phyloP scores from a whole-genome alignment of 1,140 invertebrate species.

The Drosophila subpulchrella region DNA sequence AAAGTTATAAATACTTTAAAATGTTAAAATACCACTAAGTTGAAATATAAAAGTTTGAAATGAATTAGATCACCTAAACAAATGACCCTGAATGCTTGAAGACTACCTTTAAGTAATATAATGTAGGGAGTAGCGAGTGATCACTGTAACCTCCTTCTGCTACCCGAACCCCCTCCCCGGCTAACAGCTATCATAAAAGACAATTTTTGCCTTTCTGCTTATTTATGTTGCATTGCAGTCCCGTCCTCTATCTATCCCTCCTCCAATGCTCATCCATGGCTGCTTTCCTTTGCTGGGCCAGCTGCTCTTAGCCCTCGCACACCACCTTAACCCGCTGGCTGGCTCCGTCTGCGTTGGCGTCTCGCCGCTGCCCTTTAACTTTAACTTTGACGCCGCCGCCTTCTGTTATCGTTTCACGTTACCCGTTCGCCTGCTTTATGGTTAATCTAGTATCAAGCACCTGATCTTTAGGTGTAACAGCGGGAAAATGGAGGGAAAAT shows the following conservation, averaged over 20 bases:
- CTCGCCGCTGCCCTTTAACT: conserved; percentile 76
- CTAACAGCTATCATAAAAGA: conserved; percentile 69
- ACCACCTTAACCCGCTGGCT: conserved; percentile 11
- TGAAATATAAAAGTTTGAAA: too few species aligned
- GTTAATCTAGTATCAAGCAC: conserved; percentile 56
- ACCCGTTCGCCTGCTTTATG: conserved; percentile 19
- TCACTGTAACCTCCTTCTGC: conserved; percentile 14
- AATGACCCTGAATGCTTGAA: too few species aligned
- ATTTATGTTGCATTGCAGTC: conserved; percentile 76
- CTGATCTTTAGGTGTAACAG: conserved; percentile 34
- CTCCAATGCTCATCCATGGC: conserved; percentile 27
- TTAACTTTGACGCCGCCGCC: conserved; percentile 48
- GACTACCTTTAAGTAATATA: not conserved
- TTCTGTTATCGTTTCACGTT: conserved; percentile 44
- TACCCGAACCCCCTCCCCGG: conserved; percentile 3
- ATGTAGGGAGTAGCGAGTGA: not conserved
- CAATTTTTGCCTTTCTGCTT: conserved; percentile 76
- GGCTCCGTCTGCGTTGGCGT: conserved; percentile 63
- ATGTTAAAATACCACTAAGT: too few species aligned
- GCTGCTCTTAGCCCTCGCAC: not conserved
- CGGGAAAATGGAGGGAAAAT: conserved; percentile 8
- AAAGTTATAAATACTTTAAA: too few species aligned
- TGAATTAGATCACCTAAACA: too few species aligned
- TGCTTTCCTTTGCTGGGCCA: conserved; percentile 13
- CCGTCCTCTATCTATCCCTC: conserved; percentile 2